Evolutionary conservation across 2,797 vertebrate species (phyloP), one percentile per base, ranked within the genome.

Genomic region (Pseudochirops corinnae): DNA sequence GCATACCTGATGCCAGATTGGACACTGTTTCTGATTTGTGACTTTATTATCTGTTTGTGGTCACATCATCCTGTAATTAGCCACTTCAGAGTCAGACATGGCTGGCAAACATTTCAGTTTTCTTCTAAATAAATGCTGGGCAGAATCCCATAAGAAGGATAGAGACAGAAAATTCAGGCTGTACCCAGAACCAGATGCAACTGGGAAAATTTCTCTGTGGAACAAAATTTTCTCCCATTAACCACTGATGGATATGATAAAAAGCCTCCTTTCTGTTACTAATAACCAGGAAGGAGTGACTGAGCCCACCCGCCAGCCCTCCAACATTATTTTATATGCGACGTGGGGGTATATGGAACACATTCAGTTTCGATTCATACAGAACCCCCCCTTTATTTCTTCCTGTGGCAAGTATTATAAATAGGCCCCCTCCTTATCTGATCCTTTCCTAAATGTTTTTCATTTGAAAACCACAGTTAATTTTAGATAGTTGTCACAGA

Each of bases 381-480:
- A 26, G 87, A 92, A 93, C 5, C 92, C 93, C 93, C 96, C 97
- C 95, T 28, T 74, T 16, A 4, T 95, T 94, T 97, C 92, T 55
- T 92, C 94, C 97, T 0, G 0, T 98, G 97, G 97, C 94, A 96
- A 98, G 95, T 97, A 97, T 98, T 98, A 98, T 98, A 98, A 98
- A 98, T 98, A 99, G 98, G 97, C 93, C 33, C 93, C 53, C n/a
- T 97, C 95, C 97, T 98, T 99, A 99, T 99, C 99, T 98, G 98
- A 99, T 98, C 93, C 94, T 97, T 94, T 97, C 97, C 97, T 98
- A 98, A 99, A 98, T 98, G 98, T 98, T 99, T 98, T 98, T 98
- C 98, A 98, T 98, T 98, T 98, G 98, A 98, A 99, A 99, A 98
- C 98, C 98, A 98, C 98, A 98, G 98, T 99, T 99, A 99, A 99